Evolutionary conservation across 2,797 vertebrate genomes (phyloP), one percentile per base, ranked within the genome.

Genomic region (Spea hammondii): DNA sequence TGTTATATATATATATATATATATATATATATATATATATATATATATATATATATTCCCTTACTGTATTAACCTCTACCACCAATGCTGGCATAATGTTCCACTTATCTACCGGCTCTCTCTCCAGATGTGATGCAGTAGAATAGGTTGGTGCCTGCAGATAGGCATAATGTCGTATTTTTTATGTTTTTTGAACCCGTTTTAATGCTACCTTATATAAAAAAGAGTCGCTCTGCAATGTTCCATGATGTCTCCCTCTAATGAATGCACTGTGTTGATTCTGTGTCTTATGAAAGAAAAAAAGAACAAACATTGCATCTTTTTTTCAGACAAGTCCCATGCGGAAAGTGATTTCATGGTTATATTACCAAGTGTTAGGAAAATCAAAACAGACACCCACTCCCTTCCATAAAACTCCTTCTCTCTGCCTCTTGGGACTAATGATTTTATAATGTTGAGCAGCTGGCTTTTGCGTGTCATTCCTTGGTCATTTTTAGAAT

Each of bases 331-430:
- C 32, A 82, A 83, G 81, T 85, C 80, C 82, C 75, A 70, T 62
- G 10, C 83, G 85, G 77, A 76, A 83, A 85, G 84, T 88, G 84
- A 85, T 86, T 88, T 86, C 85, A 82, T 80, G 83, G 81, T 66
- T 86, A 84, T 66, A 66, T 87, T 83, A 84, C 79, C 72, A 79
- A 84, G 86, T 84, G 85, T 86, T 85, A 84, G 85, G 79, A 83
- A 89, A 85, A 85, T 80, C 76, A 87, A 86, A 89, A 83, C 87
- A 89, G 86, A 86, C 84, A 84, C 85, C 84, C 85, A 79, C 73
- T 85, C 77, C 49, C 0, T 6, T 78, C 83, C 84, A 67, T 89
- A 86, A 88, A 86, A 85, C 77, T 83, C 83, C 80, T 79, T 88
- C 71, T 83, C 83, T 82, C 59, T 59, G 65, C 85, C 85, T 81